Evolutionary conservation across 2,888 invertebrate genomes (phyloP).

Genomic region (Bombylius major): DNA sequence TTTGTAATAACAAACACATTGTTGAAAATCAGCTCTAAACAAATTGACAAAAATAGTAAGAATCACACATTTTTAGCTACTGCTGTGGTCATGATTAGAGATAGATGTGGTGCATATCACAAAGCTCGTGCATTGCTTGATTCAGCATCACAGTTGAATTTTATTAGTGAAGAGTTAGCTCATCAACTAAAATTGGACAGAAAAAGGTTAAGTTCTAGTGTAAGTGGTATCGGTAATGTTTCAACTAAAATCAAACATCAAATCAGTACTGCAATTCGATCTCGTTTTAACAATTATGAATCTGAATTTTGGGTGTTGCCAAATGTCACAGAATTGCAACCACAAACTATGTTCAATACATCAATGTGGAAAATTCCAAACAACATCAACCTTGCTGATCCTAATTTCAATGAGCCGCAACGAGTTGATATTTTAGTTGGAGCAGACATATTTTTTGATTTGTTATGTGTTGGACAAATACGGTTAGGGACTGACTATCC

Average conservation of each 20-base stretch:
- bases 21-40: too few relatives aligned
- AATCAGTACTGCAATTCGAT: not conserved
- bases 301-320: not conserved
- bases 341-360: not conserved
- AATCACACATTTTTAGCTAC: not conserved
- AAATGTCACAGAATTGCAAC: not conserved
- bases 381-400: too few relatives aligned
- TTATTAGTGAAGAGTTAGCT: not conserved
- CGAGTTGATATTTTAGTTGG: too few relatives aligned
- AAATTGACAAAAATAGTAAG: not conserved
- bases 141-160: constrained; percentile 1
- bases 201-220: not conserved
- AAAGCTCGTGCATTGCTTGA: not conserved
- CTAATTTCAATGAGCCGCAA: too few relatives aligned
- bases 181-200: not conserved
- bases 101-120: not conserved
- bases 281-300: not conserved
- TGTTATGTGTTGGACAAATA: too few relatives aligned
- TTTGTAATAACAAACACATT: too few relatives aligned
- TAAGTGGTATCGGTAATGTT: not conserved
- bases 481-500: too few relatives aligned
- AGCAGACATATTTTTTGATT: too few relatives aligned
- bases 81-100: not conserved
- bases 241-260: not conserved
- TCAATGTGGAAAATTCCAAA: too few relatives aligned